Percentiles rank a stretch among this genome's conserved stretches.
Evolutionary conservation across 2,797 vertebrate genomes (phyloP).

Genomic region (Pangasius krempfi): DNA sequence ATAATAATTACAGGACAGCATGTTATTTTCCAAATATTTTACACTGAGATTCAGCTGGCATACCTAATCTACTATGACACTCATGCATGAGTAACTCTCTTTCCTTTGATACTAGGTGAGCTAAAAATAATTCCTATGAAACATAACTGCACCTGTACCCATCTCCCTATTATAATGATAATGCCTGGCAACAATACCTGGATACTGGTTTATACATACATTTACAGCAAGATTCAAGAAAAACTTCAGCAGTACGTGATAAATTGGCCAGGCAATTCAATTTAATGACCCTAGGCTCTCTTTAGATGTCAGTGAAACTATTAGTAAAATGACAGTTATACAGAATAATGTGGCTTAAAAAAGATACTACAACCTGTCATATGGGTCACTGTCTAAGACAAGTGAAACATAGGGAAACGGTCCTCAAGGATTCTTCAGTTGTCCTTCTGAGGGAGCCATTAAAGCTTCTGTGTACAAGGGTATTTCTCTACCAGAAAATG

Average conservation of each 20-base stretch:
- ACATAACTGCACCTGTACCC: slow-evolving; percentile 34
- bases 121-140: slow-evolving; percentile 47
- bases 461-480: background rate
- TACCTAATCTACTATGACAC: slow-evolving; percentile 48
- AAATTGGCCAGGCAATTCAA: slow-evolving; percentile 4
- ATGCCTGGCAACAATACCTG: slow-evolving; percentile 48
- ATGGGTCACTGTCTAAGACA: background rate
- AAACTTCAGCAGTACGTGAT: slow-evolving; percentile 2
- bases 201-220: slow-evolving; percentile 3
- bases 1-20: slow-evolving; percentile 23
- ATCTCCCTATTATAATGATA: slow-evolving; percentile 31
- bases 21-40: slow-evolving; percentile 35
- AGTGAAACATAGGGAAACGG: background rate
- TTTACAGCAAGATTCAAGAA: slow-evolving; percentile 11
- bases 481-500: background rate
- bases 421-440: background rate
- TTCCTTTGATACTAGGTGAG: slow-evolving; percentile 44
- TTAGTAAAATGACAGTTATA: background rate
- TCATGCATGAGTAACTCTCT: slow-evolving; percentile 39
- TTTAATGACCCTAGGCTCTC: slow-evolving; percentile 11
- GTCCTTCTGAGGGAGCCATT: background rate
- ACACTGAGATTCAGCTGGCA: slow-evolving; percentile 46
- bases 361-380: background rate
- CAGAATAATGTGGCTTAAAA: background rate
- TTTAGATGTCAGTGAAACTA: background rate